Conservation (phyloP, 2,888 invertebrate genomes). For the Lithophane leautieri region DNA sequence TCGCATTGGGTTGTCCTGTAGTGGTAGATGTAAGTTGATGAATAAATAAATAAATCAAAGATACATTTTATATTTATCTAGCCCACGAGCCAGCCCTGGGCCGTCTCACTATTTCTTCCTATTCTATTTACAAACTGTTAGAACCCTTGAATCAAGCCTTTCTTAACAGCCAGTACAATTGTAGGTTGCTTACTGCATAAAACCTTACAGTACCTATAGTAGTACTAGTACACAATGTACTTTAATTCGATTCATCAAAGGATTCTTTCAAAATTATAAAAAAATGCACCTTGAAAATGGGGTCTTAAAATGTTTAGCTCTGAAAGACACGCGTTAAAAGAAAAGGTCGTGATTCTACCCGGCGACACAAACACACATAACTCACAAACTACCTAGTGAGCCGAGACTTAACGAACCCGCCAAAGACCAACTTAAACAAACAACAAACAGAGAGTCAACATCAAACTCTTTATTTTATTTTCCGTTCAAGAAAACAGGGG, state of each 20-base stretch:
- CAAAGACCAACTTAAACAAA: slow-evolving; percentile 61
- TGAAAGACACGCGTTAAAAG: slow-evolving; percentile 13
- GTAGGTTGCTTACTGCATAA: too few species aligned
- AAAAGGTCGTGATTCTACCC: slow-evolving; percentile 14
- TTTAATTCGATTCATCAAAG: neutral
- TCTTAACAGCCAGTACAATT: too few species aligned
- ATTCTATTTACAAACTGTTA: too few species aligned
- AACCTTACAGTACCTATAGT: too few species aligned
- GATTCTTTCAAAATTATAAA: neutral
- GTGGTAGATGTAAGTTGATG: too few species aligned
- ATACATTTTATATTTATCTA: too few species aligned
- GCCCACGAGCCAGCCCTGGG: too few species aligned
- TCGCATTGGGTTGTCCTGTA: too few species aligned
- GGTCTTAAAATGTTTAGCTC: neutral
- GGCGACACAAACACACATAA: slow-evolving; percentile 45
- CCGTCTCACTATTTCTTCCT: too few species aligned
- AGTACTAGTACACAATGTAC: neutral
- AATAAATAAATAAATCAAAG: too few species aligned
- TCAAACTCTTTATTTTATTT: slow-evolving; percentile 67
- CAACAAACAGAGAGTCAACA: slow-evolving; percentile 64
- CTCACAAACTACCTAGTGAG: slow-evolving; percentile 55
- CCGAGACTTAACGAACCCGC: slow-evolving; percentile 59
- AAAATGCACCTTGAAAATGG: neutral
- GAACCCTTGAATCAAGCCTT: too few species aligned
- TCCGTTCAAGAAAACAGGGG: slow-evolving; percentile 65